Percentiles rank a stretch among this genome's conserved stretches.
Conservation (phyloP, 2,888 invertebrate genomes). For the Torymus texanus region DNA sequence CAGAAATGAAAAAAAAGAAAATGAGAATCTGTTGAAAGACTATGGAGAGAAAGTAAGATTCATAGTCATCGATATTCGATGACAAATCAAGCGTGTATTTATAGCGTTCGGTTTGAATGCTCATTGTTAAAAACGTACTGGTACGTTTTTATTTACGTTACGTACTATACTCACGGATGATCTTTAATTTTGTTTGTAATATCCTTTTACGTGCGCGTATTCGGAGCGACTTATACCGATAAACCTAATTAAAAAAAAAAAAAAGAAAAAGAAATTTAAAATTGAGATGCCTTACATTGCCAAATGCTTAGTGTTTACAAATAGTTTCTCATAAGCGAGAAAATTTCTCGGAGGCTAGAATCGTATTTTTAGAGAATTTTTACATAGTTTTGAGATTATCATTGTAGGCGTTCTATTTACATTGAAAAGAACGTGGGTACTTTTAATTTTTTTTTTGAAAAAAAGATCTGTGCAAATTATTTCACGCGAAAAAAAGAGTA, state of each 20-base stretch:
- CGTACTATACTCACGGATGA: constrained; percentile 28
- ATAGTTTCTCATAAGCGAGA: constrained; percentile 44
- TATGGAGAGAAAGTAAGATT: constrained; percentile 32
- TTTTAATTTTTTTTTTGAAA: constrained; percentile 33
- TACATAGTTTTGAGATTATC: constrained; percentile 51
- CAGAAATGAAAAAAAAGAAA: constrained; percentile 31
- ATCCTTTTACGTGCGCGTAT: constrained; percentile 29
- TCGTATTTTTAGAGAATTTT: constrained; percentile 62
- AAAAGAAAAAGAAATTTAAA: constrained; percentile 22
- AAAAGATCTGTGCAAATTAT: constrained; percentile 11
- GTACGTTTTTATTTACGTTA: constrained; percentile 65
- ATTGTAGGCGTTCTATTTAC: constrained; percentile 27
- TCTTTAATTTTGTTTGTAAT: constrained; percentile 20
- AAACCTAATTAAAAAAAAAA: constrained; percentile 36
- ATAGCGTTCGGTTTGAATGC: constrained; percentile 63
- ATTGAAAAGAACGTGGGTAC: constrained; percentile 30
- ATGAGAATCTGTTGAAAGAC: constrained; percentile 36
- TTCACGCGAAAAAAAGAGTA: neutral
- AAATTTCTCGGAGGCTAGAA: constrained; percentile 52
- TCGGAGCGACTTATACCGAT: constrained; percentile 40
- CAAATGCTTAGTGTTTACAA: constrained; percentile 65
- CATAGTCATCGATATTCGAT: constrained; percentile 56
- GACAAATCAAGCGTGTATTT: constrained; percentile 55
- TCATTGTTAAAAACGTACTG: constrained; percentile 71
- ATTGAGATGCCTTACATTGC: constrained; percentile 69